These are phyloP conservation scores for Tridacna crocea DNA, from an alignment of 2,888 invertebrate species.

Conservation along the genomic window DNA sequence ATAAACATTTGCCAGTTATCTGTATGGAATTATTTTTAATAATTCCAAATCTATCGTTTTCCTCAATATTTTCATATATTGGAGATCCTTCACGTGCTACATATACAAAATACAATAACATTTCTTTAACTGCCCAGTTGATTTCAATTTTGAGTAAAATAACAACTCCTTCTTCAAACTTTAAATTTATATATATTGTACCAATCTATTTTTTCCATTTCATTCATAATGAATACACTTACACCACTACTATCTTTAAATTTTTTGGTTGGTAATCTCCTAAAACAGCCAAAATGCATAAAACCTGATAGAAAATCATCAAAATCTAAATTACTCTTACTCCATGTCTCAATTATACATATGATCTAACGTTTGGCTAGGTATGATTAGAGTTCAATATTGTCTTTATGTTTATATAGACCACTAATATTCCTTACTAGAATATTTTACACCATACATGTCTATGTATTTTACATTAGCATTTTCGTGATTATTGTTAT, in stretches of 20 bases:
- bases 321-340: not conserved
- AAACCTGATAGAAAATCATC: not conserved
- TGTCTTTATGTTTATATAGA: not conserved
- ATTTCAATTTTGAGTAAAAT: not conserved
- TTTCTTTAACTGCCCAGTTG: not conserved
- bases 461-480: not conserved
- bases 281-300: not conserved
- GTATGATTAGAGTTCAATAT: not conserved
- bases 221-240: not conserved
- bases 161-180: not conserved
- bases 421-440: conserved; percentile 1
- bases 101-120: not conserved
- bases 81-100: not conserved
- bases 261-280: not conserved
- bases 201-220: not conserved
- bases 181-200: not conserved
- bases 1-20: no score
- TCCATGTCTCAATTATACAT: conserved; percentile 11
- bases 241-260: not conserved
- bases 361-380: not conserved
- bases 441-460: not conserved
- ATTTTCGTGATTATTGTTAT: not conserved
- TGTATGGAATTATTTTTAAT: not conserved
- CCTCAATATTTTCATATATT: conserved; percentile 2
- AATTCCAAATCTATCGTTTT: not conserved